These are phyloP conservation scores for Forbesichthys papilliferus DNA, from an alignment of 2,113 vertebrate genomes.

Conservation along the genomic window DNA sequence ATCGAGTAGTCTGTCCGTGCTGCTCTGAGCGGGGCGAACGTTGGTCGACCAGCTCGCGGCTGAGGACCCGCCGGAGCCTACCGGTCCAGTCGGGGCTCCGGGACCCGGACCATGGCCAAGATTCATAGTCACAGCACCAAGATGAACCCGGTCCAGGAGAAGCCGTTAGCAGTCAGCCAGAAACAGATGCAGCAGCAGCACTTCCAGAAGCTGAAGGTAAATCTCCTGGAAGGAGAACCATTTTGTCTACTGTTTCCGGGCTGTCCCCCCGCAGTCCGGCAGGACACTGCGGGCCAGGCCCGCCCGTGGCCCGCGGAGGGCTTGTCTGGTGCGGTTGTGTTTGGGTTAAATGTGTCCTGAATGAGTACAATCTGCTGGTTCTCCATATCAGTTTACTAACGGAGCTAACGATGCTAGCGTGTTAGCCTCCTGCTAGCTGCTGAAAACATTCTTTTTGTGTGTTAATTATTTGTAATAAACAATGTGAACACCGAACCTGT, in stretches of 20 bases:
- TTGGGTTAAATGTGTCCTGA: too few relatives aligned
- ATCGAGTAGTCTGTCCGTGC: conserved; percentile 68
- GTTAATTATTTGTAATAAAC: too few relatives aligned
- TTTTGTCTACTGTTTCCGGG: conserved; percentile 62
- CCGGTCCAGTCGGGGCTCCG: conserved; percentile 67
- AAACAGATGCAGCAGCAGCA: conserved; percentile 84
- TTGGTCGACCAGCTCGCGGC: conserved; percentile 72
- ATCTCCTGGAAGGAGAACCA: conserved; percentile 71
- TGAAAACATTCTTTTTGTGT: too few relatives aligned
- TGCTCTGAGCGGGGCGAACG: conserved; percentile 63
- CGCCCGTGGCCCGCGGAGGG: too few relatives aligned
- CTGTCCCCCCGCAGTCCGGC: neutral
- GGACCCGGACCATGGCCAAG: conserved; percentile 82
- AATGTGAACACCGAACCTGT: too few relatives aligned
- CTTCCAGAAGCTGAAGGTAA: conserved; percentile 86
- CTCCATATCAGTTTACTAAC: too few relatives aligned
- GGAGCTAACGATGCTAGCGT: too few relatives aligned
- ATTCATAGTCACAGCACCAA: conserved; percentile 81
- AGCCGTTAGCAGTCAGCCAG: conserved; percentile 79
- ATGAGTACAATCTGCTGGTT: too few relatives aligned
- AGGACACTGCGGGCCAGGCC: too few relatives aligned
- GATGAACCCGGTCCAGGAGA: conserved; percentile 81
- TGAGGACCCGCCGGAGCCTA: conserved; percentile 64
- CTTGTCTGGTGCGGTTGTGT: too few relatives aligned
- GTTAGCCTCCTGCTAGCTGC: too few relatives aligned